These are phyloP conservation scores for Microtus montanus DNA, from an alignment of 2,113 vertebrate species.

Conservation along the genomic window DNA sequence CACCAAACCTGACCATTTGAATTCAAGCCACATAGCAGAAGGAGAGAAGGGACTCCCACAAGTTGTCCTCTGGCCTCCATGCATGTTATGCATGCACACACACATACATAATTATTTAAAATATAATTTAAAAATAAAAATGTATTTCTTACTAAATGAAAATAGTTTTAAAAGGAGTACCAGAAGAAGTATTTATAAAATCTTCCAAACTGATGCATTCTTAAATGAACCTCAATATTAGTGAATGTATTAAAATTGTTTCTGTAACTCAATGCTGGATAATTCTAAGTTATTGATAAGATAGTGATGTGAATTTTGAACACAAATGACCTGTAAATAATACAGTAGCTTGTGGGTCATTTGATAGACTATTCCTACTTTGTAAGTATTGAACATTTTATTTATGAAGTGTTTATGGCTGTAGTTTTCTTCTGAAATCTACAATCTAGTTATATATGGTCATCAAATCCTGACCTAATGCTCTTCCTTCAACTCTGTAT, in stretches of 20 bases:
- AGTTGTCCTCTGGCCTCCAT: background rate
- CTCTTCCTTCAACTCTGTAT: background rate
- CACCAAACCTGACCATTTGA: background rate
- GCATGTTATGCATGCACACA: background rate
- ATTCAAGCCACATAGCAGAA: background rate
- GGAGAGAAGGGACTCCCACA: background rate
- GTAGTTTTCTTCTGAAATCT: slow-evolving; percentile 1
- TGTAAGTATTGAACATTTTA: background rate
- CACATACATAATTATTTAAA: background rate
- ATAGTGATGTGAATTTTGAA: background rate
- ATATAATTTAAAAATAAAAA: no score
- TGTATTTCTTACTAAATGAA: background rate
- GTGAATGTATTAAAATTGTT: background rate
- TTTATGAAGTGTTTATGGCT: background rate
- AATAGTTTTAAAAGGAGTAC: background rate
- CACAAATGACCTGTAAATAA: background rate
- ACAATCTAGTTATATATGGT: background rate
- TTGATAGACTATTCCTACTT: slow-evolving; percentile 15
- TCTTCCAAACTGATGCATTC: background rate
- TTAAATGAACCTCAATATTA: slow-evolving; percentile 13
- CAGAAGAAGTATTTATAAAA: background rate
- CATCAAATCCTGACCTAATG: slow-evolving; percentile 34
- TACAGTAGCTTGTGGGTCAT: background rate
- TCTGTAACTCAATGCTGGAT: background rate
- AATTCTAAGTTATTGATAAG: slow-evolving; percentile 16